Conservation (phyloP, 2,113 vertebrate genomes). For the Datnioides undecimradiatus region DNA sequence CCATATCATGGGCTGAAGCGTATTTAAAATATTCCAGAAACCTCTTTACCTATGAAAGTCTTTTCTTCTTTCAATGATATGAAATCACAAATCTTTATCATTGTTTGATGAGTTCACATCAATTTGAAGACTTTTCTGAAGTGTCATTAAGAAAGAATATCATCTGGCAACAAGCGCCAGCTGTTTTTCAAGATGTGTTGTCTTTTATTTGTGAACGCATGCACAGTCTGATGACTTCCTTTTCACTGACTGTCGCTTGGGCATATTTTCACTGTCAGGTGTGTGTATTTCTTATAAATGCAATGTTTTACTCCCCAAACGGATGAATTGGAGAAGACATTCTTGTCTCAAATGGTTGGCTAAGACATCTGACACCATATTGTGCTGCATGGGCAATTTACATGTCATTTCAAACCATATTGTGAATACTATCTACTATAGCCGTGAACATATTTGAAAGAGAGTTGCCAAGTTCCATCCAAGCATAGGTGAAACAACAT, state of each 20-base stretch:
- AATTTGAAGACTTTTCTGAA: background rate
- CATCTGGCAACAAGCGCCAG: background rate
- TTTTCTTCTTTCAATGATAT: too few species aligned
- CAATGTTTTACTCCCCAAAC: background rate
- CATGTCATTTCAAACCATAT: slow-evolving; percentile 44
- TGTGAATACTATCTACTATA: slow-evolving; percentile 9
- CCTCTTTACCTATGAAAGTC: background rate
- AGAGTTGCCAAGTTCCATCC: slow-evolving; percentile 25
- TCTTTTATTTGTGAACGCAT: background rate
- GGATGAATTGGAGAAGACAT: background rate
- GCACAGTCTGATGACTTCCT: background rate
- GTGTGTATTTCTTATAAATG: background rate
- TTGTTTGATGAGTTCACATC: background rate
- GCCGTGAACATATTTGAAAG: slow-evolving; percentile 22
- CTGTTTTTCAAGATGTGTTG: background rate
- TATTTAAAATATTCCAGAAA: background rate
- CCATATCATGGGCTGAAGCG: too few species aligned
- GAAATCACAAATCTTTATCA: too few species aligned
- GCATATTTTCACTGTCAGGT: background rate
- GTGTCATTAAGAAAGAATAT: background rate
- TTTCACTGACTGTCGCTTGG: background rate
- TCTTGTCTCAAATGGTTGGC: slow-evolving; percentile 2
- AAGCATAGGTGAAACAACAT: slow-evolving; percentile 34
- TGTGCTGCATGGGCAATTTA: slow-evolving; percentile 27
- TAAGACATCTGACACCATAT: slow-evolving; percentile 12